Conservation (phyloP, 2,113 vertebrate species). For the Elephas maximus region DNA sequence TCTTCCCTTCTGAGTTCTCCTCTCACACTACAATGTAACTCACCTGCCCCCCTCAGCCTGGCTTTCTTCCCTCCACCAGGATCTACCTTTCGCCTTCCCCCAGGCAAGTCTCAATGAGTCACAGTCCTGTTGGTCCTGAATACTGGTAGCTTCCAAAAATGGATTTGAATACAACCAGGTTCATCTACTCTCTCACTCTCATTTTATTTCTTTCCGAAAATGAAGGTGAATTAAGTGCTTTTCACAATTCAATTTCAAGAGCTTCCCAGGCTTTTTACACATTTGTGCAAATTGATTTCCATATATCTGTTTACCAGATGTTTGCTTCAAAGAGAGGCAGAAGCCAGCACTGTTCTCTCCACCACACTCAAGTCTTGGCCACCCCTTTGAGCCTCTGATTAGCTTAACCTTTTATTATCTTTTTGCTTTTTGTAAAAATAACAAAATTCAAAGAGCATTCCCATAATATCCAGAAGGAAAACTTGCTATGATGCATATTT, state of each 20-base stretch:
- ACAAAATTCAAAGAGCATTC: not conserved
- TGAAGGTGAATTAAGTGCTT: slow-evolving; percentile 12
- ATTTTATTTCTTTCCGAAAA: slow-evolving; percentile 37
- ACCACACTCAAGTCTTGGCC: not conserved
- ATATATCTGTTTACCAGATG: not conserved
- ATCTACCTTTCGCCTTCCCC: not conserved
- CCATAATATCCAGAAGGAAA: not conserved
- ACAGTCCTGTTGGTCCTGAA: not conserved
- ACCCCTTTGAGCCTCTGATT: not conserved
- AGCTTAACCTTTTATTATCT: not conserved
- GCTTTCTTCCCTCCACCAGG: not conserved
- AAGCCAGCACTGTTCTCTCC: not conserved
- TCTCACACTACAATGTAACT: not conserved
- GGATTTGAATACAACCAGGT: not conserved
- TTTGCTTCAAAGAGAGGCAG: slow-evolving; percentile 18
- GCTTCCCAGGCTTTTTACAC: not conserved
- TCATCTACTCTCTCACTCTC: not conserved
- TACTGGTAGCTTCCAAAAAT: not conserved
- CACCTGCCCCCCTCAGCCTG: not conserved
- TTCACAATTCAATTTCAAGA: slow-evolving; percentile 46
- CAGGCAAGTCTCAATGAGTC: not conserved
- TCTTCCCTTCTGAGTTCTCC: not conserved
- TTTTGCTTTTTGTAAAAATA: not conserved
- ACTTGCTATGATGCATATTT: not conserved
- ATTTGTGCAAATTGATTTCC: slow-evolving; percentile 12